Percentiles rank a stretch among this genome's conserved stretches.
Conservation (phyloP, 2,888 invertebrate genomes). For the Caenorhabditis virilis region DNA sequence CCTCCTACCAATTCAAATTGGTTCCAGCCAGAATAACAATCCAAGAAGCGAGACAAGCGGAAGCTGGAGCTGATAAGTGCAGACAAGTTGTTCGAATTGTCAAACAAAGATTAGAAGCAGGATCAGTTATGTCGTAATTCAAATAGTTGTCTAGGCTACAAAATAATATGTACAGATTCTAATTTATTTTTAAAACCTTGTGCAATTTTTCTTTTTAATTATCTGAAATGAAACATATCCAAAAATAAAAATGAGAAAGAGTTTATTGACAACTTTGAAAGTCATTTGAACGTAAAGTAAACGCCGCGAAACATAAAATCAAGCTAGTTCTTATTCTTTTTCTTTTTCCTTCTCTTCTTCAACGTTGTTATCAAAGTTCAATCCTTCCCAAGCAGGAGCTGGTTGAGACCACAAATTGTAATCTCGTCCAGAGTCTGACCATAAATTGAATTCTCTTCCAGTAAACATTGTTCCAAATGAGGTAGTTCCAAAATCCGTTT, state of each 20-base stretch:
- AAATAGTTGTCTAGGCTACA: too few relatives aligned
- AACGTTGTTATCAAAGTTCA: conserved; percentile 2
- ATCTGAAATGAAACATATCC: neutral
- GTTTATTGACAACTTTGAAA: too few relatives aligned
- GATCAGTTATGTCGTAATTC: conserved; percentile 15
- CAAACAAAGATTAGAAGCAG: conserved; percentile 44
- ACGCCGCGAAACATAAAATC: too few relatives aligned
- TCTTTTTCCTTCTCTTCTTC: conserved; percentile 7
- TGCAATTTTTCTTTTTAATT: neutral
- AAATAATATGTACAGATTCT: too few relatives aligned
- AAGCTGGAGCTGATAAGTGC: conserved; percentile 65
- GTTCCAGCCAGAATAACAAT: conserved; percentile 55
- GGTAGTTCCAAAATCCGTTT: conserved; percentile 2
- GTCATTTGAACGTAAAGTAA: too few relatives aligned
- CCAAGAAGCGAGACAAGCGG: conserved; percentile 65
- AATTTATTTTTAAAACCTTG: too few relatives aligned
- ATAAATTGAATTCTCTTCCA: conserved; percentile 35
- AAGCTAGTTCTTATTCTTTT: neutral
- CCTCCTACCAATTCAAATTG: conserved; percentile 54
- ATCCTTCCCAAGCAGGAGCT: conserved; percentile 8
- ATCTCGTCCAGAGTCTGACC: conserved; percentile 26
- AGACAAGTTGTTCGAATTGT: conserved; percentile 58
- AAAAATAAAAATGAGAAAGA: too few relatives aligned
- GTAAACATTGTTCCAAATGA: conserved; percentile 27
- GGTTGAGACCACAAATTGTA: conserved; percentile 21